Evolutionary conservation across 2,113 vertebrate species (phyloP).

Genomic region (Paradisaea rubra): DNA sequence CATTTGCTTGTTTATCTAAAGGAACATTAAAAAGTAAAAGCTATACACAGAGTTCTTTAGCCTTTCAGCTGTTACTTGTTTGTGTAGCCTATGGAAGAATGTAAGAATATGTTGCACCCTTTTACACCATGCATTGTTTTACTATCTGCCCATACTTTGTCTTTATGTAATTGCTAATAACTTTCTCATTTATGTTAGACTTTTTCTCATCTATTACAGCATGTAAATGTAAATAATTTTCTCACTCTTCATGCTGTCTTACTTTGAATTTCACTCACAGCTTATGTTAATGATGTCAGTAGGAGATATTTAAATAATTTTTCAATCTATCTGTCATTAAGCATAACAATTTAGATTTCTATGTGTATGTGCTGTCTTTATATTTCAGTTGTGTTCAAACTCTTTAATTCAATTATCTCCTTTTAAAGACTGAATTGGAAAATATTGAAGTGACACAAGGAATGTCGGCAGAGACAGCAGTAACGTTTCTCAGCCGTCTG

Average conservation of each 20-base stretch:
- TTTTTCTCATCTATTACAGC: not conserved
- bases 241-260: not conserved
- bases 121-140: not conserved
- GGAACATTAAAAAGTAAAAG: not conserved
- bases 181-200: not conserved
- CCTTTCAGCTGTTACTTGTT: not conserved
- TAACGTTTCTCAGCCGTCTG: slow-evolving; percentile 92
- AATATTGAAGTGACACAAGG: slow-evolving; percentile 95
- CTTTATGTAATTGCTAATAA: not conserved
- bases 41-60: not conserved
- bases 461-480: slow-evolving; percentile 94
- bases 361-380: not conserved
- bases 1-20: not conserved
- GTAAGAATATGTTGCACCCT: not conserved
- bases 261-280: not conserved
- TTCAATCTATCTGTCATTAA: not conserved
- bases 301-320: not conserved
- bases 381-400: slow-evolving; percentile 3
- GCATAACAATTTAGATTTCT: not conserved
- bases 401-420: slow-evolving; percentile 61
- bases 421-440: slow-evolving; percentile 87
- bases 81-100: not conserved
- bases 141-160: not conserved
- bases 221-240: slow-evolving; percentile 1
- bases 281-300: not conserved